These are phyloP conservation scores for Apocrypta bakeri DNA, from an alignment of 1,140 invertebrate genomes.

Conservation along the genomic window DNA sequence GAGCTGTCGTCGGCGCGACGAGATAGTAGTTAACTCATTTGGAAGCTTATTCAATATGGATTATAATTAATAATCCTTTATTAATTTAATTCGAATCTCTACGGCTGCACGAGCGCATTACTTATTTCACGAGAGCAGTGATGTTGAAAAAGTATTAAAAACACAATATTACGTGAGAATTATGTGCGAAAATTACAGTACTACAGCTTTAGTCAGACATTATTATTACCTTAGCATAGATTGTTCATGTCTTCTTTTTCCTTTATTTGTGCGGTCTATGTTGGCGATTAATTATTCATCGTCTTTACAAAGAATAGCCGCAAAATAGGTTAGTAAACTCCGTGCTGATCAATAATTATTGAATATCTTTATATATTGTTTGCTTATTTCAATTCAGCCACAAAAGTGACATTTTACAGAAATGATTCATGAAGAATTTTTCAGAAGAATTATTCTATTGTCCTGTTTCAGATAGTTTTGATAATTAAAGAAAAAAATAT, in stretches of 20 bases:
- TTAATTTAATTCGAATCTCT: background rate
- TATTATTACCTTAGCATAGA: background rate
- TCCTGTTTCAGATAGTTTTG: background rate
- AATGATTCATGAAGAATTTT: background rate
- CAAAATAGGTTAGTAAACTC: conserved; percentile 2
- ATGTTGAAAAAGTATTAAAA: background rate
- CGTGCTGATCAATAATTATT: background rate
- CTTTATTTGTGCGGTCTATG: background rate
- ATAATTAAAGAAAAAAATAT: background rate
- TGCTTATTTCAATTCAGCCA: conserved; percentile 8
- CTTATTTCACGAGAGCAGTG: background rate
- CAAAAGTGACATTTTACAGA: background rate
- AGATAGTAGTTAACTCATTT: background rate
- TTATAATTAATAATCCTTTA: background rate
- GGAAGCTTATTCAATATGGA: background rate
- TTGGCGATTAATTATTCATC: background rate
- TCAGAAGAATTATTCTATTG: too few relatives aligned
- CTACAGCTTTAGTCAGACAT: background rate
- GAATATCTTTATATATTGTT: background rate
- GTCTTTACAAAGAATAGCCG: background rate
- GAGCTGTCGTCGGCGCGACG: conserved; percentile 4
- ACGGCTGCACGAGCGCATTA: too few relatives aligned
- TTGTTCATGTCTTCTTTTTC: background rate
- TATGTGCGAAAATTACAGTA: background rate
- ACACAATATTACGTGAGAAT: background rate